Evolutionary conservation across 92 coral and sea anemone species (phyloP).

Genomic region (Ricordea florida): DNA sequence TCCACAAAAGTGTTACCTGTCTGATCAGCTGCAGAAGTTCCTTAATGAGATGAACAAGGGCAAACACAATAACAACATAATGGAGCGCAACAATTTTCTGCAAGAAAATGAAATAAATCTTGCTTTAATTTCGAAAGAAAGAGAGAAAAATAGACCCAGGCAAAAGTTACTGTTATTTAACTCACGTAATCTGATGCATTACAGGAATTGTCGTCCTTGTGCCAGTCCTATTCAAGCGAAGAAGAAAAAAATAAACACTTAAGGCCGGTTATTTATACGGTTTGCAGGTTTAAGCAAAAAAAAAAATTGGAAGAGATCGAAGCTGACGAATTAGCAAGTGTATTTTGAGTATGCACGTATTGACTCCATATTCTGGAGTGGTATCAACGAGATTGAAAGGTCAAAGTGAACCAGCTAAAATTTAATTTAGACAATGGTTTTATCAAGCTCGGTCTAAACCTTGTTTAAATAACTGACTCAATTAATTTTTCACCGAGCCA

Average conservation of each 20-base stretch:
- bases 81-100: slow-evolving; percentile 48
- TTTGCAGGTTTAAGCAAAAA: too few species aligned
- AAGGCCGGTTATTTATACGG: too few species aligned
- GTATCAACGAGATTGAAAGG: too few species aligned
- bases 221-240: slow-evolving; percentile 7
- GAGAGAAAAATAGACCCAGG: not conserved
- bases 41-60: slow-evolving; percentile 70
- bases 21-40: slow-evolving; percentile 63
- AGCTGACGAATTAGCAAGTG: too few species aligned
- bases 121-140: not conserved
- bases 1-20: slow-evolving; percentile 57
- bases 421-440: too few species aligned
- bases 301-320: too few species aligned
- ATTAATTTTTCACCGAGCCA: too few species aligned
- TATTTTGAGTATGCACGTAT: too few species aligned
- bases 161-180: not conserved
- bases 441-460: too few species aligned
- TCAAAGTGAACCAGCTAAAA: too few species aligned
- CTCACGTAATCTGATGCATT: slow-evolving; percentile 13
- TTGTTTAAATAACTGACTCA: too few species aligned
- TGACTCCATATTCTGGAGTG: too few species aligned
- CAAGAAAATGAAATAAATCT: not conserved
- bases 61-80: slow-evolving; percentile 61
- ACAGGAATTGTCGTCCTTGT: not conserved
- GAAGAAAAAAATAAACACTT: not conserved